A percentile compares a stretch with the other conserved stretches of the same genome.
These are phyloP conservation scores for Todus mexicanus DNA, from an alignment of 2,797 vertebrate genomes.

Conservation along the genomic window DNA sequence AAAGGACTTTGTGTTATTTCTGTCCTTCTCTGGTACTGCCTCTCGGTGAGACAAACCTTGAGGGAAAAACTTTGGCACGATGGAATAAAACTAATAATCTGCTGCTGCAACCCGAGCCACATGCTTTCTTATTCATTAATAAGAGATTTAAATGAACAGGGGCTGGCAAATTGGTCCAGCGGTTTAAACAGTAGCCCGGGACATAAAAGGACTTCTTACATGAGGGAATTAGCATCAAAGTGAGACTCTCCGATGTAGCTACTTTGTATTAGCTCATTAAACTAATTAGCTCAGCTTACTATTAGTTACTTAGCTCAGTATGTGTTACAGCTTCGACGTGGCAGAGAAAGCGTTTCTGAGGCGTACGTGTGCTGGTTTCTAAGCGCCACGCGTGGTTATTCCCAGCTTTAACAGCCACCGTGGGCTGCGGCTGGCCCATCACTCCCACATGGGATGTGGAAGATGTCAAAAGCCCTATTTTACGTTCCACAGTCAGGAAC, in stretches of 20 bases:
- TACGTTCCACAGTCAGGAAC: not conserved
- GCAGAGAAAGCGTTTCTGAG: not conserved
- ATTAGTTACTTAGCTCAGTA: not conserved
- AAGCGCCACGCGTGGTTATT: not conserved
- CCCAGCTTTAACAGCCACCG: not conserved
- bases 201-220: conserved; percentile 47
- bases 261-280: conserved; percentile 38
- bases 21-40: not conserved
- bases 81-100: not conserved
- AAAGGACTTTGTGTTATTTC: not conserved
- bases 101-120: not conserved
- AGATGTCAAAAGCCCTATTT: not conserved
- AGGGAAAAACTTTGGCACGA: not conserved
- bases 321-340: not conserved
- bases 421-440: not conserved
- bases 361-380: not conserved
- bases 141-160: not conserved
- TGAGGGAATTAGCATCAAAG: conserved; percentile 52
- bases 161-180: conserved; percentile 17
- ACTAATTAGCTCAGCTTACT: conserved; percentile 31
- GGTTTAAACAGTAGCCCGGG: not conserved
- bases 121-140: not conserved
- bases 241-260: not conserved
- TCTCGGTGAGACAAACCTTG: not conserved
- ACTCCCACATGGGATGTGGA: not conserved